These are phyloP conservation scores for Microtus richardsoni DNA, from an alignment of 2,113 vertebrate species.

Conservation along the genomic window DNA sequence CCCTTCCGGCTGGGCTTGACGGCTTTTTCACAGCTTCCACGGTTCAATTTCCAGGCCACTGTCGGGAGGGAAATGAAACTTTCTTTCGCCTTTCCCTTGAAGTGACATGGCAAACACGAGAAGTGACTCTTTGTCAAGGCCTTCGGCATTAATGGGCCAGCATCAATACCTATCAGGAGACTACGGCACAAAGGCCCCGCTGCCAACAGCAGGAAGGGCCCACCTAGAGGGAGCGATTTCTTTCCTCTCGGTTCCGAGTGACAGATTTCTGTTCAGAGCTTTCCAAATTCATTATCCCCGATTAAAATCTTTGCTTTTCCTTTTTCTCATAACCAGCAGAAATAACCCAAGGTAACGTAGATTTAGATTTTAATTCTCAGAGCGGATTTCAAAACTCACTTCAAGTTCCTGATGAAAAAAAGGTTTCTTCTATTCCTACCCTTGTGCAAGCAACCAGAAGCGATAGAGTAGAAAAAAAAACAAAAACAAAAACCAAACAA, in stretches of 20 bases:
- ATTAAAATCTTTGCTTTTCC: conserved; percentile 87
- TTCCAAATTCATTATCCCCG: conserved; percentile 87
- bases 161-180: neutral
- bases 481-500: no score
- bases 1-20: conserved; percentile 72
- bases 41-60: conserved; percentile 63
- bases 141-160: conserved; percentile 49
- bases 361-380: conserved; percentile 89
- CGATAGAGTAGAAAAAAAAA: neutral
- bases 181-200: neutral
- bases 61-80: conserved; percentile 55
- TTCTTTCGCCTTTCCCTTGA: conserved; percentile 67
- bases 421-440: neutral
- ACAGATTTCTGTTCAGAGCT: conserved; percentile 82
- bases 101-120: neutral
- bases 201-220: no score
- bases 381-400: conserved; percentile 72
- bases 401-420: neutral
- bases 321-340: conserved; percentile 83
- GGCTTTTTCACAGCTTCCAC: conserved; percentile 50
- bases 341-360: conserved; percentile 88
- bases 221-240: neutral
- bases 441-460: conserved; percentile 6
- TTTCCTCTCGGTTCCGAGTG: neutral
- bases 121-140: neutral